These are phyloP conservation scores for Notothenia rossii DNA, from an alignment of 2,113 vertebrate genomes.

Conservation along the genomic window DNA sequence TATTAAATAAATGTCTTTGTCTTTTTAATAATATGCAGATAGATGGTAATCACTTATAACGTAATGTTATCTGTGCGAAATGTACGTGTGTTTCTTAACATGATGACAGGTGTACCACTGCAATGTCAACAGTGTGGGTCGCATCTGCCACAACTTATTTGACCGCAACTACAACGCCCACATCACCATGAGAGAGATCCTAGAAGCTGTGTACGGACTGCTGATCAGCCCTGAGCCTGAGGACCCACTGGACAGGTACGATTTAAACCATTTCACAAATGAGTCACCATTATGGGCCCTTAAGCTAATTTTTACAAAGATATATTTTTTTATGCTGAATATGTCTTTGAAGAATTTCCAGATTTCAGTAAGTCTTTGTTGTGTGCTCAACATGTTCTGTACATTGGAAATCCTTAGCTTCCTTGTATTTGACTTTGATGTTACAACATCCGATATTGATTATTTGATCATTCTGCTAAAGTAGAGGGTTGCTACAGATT, in stretches of 20 bases:
- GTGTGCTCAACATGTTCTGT: neutral
- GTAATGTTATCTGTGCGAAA: neutral
- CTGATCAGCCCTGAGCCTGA: conserved; percentile 78
- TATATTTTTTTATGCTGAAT: neutral
- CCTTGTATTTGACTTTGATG: neutral
- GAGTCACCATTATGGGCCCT: neutral
- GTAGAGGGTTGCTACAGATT: no score
- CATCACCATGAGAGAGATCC: conserved; percentile 75
- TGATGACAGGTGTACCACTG: conserved; percentile 75
- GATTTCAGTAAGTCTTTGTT: neutral
- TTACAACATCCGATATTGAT: neutral
- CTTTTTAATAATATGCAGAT: neutral
- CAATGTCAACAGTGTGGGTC: conserved; percentile 78
- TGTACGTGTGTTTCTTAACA: conserved; percentile 50
- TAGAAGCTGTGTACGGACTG: conserved; percentile 76
- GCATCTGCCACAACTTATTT: conserved; percentile 81
- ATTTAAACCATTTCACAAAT: neutral
- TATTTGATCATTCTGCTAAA: no score
- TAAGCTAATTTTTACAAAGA: neutral
- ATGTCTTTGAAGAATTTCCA: neutral
- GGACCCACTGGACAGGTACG: conserved; percentile 78
- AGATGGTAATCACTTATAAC: no score
- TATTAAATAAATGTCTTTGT: neutral
- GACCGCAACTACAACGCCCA: conserved; percentile 77
- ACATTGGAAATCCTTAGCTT: neutral